These are phyloP conservation scores for Mesoclemmys tuberculata DNA, from an alignment of 2,113 vertebrate species.

Conservation along the genomic window DNA sequence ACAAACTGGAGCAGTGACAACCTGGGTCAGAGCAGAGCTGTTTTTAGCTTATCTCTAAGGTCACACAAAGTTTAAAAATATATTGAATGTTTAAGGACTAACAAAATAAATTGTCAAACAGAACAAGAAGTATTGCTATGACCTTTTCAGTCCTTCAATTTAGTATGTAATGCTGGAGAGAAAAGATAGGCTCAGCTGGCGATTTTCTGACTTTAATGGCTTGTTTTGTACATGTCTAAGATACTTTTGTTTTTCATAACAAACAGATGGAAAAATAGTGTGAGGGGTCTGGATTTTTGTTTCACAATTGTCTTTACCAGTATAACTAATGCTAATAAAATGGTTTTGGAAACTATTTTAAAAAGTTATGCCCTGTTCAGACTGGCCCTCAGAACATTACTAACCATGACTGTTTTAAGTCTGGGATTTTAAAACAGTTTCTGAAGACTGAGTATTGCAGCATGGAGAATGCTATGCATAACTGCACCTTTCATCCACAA, in stretches of 20 bases:
- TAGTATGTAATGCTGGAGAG: background rate
- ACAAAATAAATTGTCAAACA: constrained; percentile 48
- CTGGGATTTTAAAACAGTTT: background rate
- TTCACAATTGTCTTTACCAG: background rate
- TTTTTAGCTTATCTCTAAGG: constrained; percentile 73
- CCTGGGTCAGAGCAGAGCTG: constrained; percentile 70
- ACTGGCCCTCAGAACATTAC: background rate
- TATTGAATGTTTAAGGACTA: constrained; percentile 57
- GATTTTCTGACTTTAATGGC: constrained; percentile 25
- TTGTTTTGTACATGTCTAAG: background rate
- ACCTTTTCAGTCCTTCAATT: constrained; percentile 36
- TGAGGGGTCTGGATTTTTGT: constrained; percentile 4
- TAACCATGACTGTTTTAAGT: background rate
- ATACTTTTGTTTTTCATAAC: background rate
- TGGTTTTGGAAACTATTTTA: background rate
- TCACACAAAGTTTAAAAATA: constrained; percentile 79
- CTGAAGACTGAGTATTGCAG: background rate
- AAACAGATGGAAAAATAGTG: background rate
- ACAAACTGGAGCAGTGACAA: constrained; percentile 66
- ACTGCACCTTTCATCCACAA: background rate
- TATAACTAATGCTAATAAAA: background rate
- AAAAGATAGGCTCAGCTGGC: background rate
- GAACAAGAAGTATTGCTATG: constrained; percentile 23
- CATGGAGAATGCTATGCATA: background rate
- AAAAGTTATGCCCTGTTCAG: background rate